These are phyloP conservation scores for Zoanthus solanderi DNA, from an alignment of 92 coral and sea anemone species.

Conservation along the genomic window DNA sequence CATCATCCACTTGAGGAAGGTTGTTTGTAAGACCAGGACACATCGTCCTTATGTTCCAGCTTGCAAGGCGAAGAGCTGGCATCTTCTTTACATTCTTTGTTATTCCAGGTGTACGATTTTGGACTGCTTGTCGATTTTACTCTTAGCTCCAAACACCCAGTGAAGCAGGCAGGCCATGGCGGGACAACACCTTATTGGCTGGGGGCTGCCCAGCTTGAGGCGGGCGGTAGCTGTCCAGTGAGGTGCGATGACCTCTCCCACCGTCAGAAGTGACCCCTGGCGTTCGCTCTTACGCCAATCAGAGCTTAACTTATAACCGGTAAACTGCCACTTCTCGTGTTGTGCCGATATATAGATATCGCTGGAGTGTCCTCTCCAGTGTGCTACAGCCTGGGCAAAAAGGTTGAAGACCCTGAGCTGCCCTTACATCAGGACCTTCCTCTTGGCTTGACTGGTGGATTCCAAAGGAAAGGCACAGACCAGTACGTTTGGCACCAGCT, in stretches of 20 bases:
- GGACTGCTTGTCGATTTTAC: conserved; percentile 7
- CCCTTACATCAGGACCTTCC: conserved; percentile 24
- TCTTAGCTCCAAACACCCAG: conserved; percentile 56
- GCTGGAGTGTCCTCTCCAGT: background rate
- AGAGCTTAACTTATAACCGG: conserved; percentile 16
- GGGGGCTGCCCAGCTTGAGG: conserved; percentile 38
- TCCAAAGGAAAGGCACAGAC: background rate
- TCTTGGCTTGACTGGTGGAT: conserved; percentile 12
- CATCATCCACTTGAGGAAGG: conserved; percentile 16
- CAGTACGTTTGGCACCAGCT: too few relatives aligned
- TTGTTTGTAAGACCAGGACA: conserved; percentile 39
- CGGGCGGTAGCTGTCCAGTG: conserved; percentile 28
- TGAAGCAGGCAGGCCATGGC: conserved; percentile 50
- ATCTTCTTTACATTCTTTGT: background rate
- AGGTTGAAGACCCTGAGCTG: background rate
- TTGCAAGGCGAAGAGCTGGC: conserved; percentile 34
- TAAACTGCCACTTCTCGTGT: conserved; percentile 11
- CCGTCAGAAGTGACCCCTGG: conserved; percentile 13
- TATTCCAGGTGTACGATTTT: conserved; percentile 19
- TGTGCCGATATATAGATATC: conserved; percentile 17
- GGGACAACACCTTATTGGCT: conserved; percentile 69
- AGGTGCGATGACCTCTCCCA: too few relatives aligned
- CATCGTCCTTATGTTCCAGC: conserved; percentile 52
- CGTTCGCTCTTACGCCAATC: conserved; percentile 30
- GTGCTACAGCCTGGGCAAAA: conserved; percentile 19